Conservation (phyloP, 1,140 invertebrate genomes). For the Nasonia vitripennis region DNA sequence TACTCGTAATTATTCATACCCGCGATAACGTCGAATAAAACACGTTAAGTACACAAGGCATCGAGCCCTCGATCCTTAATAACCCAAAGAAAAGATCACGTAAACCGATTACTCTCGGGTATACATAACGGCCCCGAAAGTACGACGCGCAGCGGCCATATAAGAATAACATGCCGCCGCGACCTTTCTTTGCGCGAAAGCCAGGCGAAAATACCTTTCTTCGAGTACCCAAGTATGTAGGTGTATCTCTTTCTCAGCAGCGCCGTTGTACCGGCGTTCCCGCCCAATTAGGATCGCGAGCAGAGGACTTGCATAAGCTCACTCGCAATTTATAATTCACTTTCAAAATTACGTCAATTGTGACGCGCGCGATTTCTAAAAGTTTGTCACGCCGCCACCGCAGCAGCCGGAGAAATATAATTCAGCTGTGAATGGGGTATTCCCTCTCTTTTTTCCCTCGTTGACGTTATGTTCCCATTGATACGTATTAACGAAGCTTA, state of each 20-base stretch:
- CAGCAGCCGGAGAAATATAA: background rate
- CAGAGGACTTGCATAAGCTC: constrained; percentile 38
- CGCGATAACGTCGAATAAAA: background rate
- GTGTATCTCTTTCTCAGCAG: constrained; percentile 9
- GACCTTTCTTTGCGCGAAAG: background rate
- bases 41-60: background rate
- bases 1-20: constrained; percentile 8
- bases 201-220: background rate
- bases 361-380: constrained; percentile 51
- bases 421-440: background rate
- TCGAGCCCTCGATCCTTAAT: too few relatives aligned
- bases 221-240: background rate
- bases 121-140: background rate
- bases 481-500: constrained; percentile 30
- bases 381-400: constrained; percentile 36
- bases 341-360: constrained; percentile 53
- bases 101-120: background rate
- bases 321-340: constrained; percentile 49
- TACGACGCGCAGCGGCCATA: background rate
- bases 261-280: background rate
- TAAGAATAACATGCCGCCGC: background rate
- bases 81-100: background rate
- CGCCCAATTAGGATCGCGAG: constrained; percentile 47
- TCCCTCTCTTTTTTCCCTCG: background rate
- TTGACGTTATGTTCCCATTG: background rate